phyloP scores from a whole-genome alignment of 2,888 invertebrate genomes.

The Drosophila affinis region DNA sequence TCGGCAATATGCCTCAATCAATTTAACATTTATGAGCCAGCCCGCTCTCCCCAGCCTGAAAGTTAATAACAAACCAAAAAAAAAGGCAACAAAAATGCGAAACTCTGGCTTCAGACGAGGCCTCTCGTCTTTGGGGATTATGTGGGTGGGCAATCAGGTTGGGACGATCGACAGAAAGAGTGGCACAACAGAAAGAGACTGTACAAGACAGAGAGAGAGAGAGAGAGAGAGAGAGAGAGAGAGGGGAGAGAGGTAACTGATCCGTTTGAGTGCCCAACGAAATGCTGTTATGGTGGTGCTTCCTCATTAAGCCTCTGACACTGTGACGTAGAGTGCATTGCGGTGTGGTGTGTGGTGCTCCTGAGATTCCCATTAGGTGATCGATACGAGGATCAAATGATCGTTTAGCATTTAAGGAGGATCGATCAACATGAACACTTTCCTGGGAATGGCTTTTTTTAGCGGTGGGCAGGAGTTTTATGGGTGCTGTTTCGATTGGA shows the following conservation, averaged over 20 bases:
- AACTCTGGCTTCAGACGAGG: conserved; percentile 32
- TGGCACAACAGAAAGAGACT: background rate
- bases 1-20: conserved; percentile 65
- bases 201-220: conserved; percentile 3
- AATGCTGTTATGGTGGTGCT: conserved; percentile 42
- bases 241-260: conserved; percentile 61
- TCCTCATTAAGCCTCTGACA: conserved; percentile 48
- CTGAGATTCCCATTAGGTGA: conserved; percentile 38
- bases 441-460: conserved; percentile 23
- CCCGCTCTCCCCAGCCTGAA: conserved; percentile 37
- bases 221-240: conserved; percentile 6
- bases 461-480: background rate
- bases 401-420: conserved; percentile 14
- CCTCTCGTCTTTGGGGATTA: conserved; percentile 31
- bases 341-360: background rate
- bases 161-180: conserved; percentile 32
- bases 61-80: conserved; percentile 60
- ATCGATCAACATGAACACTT: conserved; percentile 35
- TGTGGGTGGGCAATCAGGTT: conserved; percentile 39
- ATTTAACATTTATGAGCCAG: conserved; percentile 73
- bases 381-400: conserved; percentile 34
- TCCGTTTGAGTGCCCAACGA: conserved; percentile 62
- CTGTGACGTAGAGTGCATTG: background rate
- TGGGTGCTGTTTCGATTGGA: background rate
- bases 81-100: conserved; percentile 32